Conservation (phyloP, 2,797 vertebrate species). For the Babyrousa celebensis region DNA sequence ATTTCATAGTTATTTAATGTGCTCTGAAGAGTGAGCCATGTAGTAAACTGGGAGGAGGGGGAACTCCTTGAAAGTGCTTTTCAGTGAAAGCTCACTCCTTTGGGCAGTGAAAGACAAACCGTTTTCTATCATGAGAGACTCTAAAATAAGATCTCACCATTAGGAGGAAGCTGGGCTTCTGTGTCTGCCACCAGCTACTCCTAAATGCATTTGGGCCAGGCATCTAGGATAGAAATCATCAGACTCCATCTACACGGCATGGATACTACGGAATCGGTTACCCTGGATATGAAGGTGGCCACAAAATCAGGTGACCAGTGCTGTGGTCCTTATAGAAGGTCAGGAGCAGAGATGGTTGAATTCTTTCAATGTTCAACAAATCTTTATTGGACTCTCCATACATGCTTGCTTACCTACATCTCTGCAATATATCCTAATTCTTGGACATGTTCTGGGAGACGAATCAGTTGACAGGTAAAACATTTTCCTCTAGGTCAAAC, state of each 20-base stretch:
- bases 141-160: background rate
- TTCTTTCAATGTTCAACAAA: slow-evolving; percentile 14
- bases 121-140: background rate
- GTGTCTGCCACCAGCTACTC: background rate
- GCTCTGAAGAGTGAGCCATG: background rate
- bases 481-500: slow-evolving; percentile 45
- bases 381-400: background rate
- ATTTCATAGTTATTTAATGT: slow-evolving; percentile 46
- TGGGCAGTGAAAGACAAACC: background rate
- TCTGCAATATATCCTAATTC: slow-evolving; percentile 35
- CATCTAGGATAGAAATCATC: background rate
- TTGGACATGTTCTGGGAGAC: slow-evolving; percentile 70
- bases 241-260: background rate
- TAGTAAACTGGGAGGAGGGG: background rate
- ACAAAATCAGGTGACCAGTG: background rate
- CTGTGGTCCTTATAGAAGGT: background rate
- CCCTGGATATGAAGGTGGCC: background rate
- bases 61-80: background rate
- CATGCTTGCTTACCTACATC: background rate
- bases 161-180: background rate
- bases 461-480: slow-evolving; percentile 68
- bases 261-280: background rate
- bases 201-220: background rate
- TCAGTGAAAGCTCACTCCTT: background rate
- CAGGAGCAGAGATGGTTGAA: background rate